These are phyloP conservation scores for Strix uralensis DNA, from an alignment of 2,113 vertebrate genomes.

Conservation along the genomic window DNA sequence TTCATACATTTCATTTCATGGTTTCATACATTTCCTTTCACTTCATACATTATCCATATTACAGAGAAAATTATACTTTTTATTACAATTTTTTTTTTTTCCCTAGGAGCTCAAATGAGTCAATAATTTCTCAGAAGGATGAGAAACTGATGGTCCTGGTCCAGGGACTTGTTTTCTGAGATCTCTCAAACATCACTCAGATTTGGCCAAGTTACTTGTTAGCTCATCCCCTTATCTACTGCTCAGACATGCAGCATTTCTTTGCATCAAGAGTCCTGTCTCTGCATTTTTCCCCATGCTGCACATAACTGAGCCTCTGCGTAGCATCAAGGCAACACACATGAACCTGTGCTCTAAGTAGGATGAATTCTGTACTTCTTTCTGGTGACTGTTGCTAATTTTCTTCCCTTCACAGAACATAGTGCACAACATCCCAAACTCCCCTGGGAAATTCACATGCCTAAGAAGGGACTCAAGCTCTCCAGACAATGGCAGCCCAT, in stretches of 20 bases:
- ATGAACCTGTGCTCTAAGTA: background rate
- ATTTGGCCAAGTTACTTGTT: background rate
- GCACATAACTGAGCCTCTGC: background rate
- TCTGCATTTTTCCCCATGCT: background rate
- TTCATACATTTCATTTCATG: background rate
- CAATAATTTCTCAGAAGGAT: background rate
- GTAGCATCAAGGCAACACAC: background rate
- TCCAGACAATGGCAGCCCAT: background rate
- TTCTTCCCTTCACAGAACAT: background rate
- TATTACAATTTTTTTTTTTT: background rate
- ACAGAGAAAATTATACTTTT: background rate
- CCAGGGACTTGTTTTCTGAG: background rate
- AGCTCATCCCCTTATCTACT: background rate
- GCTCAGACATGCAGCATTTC: background rate
- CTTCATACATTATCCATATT: background rate
- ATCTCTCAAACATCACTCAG: background rate
- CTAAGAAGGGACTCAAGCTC: background rate
- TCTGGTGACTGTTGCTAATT: background rate
- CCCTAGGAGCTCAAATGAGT: background rate
- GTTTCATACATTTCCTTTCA: background rate
- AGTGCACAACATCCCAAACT: background rate
- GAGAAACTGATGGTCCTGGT: background rate
- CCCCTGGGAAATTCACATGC: background rate
- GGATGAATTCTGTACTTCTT: background rate
- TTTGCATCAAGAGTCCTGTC: background rate